Base-by-base conservation (phyloP, 2,888 invertebrate species). In the Torymus tubicola region DNA sequence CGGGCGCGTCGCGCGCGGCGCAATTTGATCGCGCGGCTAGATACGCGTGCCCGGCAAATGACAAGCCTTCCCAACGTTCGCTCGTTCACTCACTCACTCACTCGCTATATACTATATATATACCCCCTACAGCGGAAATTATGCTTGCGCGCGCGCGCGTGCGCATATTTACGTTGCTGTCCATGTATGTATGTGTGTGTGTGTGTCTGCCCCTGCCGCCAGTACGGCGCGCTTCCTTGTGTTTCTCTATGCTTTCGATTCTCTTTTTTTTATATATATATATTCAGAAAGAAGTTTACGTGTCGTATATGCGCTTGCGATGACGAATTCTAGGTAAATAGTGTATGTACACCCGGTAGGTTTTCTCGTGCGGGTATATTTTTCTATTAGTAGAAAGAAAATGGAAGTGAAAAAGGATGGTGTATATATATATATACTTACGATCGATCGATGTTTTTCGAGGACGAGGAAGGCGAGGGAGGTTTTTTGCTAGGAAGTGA, bases 11-110 rank as follows among this genome's bases (percentile, higher is more conserved):
- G 75, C 60, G 16, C 24, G 1, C 21, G 10, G 58, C n/a, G 75
- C 70, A 75, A 76, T 80, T 75, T 75, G 80, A 80, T 80, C 75
- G 76, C 60, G 31, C 24, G 2, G 21, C 53, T 18, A 55, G 72
- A 73, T 73, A 73, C 8, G 14, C 14, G 31, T 18, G 50, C 42
- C 24, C 13, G 21, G n/a, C 18, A 73, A 73, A 73, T 65, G 73
- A 73, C 64, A 73, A 73, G 73, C 73, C 73, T 42, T 14, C 58
- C 18, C 50, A 11, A n/a, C 61, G 5, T 16, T 21, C 13, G 21
- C 50, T 21, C 18, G n/a, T 4, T 16, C 63, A 21, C 55, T 31
- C 50, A 42, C 58, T 21, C 18, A 11, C 5, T 16, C 63, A 21
- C 55, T 31, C 50, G 21, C 58, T 21, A 21, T 21, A 21, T 21